Conservation (phyloP, 2,113 vertebrate species). For the Naja naja region DNA sequence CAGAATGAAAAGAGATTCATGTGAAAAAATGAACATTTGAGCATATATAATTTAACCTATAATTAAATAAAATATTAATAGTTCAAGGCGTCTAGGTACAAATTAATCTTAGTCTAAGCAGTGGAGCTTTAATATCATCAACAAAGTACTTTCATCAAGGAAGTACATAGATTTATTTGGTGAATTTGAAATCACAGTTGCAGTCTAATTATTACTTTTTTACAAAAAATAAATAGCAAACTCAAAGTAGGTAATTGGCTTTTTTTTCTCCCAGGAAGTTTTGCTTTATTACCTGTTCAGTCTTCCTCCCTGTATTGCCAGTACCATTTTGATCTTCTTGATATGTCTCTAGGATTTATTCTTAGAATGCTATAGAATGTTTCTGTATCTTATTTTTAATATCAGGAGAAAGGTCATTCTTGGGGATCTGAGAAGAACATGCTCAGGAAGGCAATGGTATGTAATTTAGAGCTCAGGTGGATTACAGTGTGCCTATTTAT, state of each 20-base stretch:
- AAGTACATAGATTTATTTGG: neutral
- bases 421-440: neutral
- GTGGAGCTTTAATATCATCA: neutral
- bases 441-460: neutral
- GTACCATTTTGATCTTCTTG: neutral
- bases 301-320: neutral
- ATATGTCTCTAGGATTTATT: neutral
- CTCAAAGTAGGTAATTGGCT: neutral
- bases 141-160: neutral
- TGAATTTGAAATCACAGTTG: neutral
- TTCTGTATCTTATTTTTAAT: neutral
- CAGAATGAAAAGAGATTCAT: neutral
- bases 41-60: neutral
- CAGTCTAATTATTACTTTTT: neutral
- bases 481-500: neutral
- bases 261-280: neutral
- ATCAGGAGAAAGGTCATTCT: neutral
- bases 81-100: neutral
- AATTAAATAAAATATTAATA: neutral
- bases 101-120: neutral
- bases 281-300: neutral
- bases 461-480: constrained; percentile 1
- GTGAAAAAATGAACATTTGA: neutral
- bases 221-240: neutral
- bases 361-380: neutral